phyloP scores from a whole-genome alignment of 2,113 vertebrate species.

The Neofelis nebulosa region DNA sequence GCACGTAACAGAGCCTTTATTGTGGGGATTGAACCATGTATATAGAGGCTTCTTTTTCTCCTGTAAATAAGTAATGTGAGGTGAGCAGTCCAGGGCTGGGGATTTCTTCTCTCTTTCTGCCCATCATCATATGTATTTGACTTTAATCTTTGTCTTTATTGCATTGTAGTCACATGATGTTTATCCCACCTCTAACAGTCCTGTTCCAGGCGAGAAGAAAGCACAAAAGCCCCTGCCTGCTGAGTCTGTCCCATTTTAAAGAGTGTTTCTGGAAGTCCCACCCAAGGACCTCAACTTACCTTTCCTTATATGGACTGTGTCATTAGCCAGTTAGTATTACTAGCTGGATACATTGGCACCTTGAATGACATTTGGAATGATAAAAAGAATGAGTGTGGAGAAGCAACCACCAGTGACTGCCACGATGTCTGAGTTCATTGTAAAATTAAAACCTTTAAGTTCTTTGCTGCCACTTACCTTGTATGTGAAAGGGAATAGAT shows the following conservation, averaged over 20 bases:
- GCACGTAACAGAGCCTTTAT: not conserved
- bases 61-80: not conserved
- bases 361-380: not conserved
- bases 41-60: not conserved
- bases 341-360: not conserved
- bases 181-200: not conserved
- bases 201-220: not conserved
- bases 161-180: not conserved
- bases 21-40: not conserved
- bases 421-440: not conserved
- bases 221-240: not conserved
- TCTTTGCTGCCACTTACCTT: not conserved
- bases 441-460: not conserved
- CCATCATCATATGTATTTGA: not conserved
- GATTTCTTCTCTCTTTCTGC: not conserved
- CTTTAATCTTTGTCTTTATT: slow-evolving; percentile 2
- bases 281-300: not conserved
- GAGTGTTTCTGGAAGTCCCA: not conserved
- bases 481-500: not conserved
- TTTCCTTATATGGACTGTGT: not conserved
- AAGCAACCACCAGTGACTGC: not conserved
- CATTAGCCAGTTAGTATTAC: not conserved
- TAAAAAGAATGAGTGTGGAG: slow-evolving; percentile 28
- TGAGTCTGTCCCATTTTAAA: not conserved
- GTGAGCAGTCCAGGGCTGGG: not conserved